A percentile compares a stretch with the other conserved stretches of the same genome.
These are phyloP conservation scores for Pygathrix nemaeus DNA, from an alignment of 2,113 vertebrate genomes.

Conservation along the genomic window DNA sequence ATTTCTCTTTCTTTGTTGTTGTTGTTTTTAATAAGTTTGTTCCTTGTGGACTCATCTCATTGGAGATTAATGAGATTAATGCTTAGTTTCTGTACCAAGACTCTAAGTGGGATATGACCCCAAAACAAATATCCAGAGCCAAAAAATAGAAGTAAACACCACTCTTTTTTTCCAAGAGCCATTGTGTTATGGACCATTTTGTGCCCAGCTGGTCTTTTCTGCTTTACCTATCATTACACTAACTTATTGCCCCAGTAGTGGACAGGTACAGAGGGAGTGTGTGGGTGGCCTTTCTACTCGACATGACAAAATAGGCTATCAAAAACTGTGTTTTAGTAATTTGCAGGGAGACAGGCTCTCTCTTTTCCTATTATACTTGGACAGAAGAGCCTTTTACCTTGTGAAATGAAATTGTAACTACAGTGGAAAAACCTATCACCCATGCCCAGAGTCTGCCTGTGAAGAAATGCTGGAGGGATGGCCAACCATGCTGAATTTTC, in stretches of 20 bases:
- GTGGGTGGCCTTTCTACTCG: conserved; percentile 33
- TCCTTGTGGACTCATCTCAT: conserved; percentile 44
- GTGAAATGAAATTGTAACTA: conserved; percentile 76
- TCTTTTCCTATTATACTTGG: conserved; percentile 67
- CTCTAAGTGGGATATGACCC: neutral
- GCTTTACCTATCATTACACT: conserved; percentile 6
- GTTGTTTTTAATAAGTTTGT: neutral
- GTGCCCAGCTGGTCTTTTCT: conserved; percentile 33
- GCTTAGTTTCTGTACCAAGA: neutral
- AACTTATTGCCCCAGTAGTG: conserved; percentile 32
- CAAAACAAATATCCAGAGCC: conserved; percentile 8
- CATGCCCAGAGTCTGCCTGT: neutral
- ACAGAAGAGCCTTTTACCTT: conserved; percentile 65
- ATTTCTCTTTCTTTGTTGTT: neutral
- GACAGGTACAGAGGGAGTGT: conserved; percentile 46
- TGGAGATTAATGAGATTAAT: conserved; percentile 53
- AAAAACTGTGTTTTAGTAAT: conserved; percentile 74
- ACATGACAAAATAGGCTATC: conserved; percentile 66
- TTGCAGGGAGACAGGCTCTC: conserved; percentile 60
- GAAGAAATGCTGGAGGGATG: conserved; percentile 32
- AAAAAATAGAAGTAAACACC: neutral
- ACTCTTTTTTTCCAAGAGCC: neutral
- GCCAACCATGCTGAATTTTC: conserved; percentile 29
- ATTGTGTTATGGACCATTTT: neutral
- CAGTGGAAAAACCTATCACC: conserved; percentile 65